These are phyloP conservation scores for Ovis canadensis DNA, from an alignment of 2,113 vertebrate genomes.

Conservation along the genomic window DNA sequence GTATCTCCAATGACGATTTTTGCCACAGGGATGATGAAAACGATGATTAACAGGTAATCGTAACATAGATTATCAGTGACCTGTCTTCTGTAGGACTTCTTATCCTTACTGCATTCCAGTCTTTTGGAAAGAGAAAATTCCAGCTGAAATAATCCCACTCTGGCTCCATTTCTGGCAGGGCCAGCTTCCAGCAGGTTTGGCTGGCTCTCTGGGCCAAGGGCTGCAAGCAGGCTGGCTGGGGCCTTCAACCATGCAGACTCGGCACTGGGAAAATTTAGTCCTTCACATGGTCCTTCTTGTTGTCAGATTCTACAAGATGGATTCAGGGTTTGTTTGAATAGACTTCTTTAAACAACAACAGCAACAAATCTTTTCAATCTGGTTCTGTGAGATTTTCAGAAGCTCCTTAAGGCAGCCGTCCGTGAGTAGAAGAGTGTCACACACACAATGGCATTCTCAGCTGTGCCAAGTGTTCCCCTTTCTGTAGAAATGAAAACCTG, in stretches of 20 bases:
- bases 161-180: not conserved
- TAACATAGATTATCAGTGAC: not conserved
- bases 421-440: not conserved
- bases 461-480: not conserved
- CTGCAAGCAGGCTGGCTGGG: not conserved
- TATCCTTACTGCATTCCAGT: not conserved
- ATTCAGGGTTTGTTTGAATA: not conserved
- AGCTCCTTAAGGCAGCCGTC: not conserved
- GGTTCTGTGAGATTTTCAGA: not conserved
- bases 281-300: not conserved
- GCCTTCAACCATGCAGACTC: not conserved
- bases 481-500: not conserved
- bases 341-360: not conserved
- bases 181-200: not conserved
- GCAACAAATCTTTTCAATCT: not conserved
- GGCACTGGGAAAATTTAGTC: not conserved
- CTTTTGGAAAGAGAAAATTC: constrained; percentile 2
- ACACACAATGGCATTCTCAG: not conserved
- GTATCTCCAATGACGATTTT: not conserved
- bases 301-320: not conserved
- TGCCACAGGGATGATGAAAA: not conserved
- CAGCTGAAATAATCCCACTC: not conserved
- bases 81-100: not conserved
- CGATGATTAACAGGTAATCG: not conserved
- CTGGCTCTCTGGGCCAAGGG: not conserved